These are phyloP conservation scores for Tholera decimalis DNA, from an alignment of 2,888 invertebrate genomes.

Conservation along the genomic window DNA sequence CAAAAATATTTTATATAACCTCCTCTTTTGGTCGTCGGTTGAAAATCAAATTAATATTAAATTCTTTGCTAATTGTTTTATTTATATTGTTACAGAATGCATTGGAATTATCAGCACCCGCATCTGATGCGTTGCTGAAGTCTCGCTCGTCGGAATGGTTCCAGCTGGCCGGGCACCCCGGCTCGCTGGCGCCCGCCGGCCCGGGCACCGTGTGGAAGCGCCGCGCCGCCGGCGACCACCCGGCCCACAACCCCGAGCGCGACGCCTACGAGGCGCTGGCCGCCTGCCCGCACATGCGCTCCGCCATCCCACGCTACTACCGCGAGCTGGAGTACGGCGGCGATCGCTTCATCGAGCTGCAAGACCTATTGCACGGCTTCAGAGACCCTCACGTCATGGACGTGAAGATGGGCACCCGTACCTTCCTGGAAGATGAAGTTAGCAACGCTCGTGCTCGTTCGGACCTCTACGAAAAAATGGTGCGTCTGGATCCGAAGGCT, in stretches of 20 bases:
- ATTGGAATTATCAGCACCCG: conserved; percentile 97
- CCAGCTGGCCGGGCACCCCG: conserved; percentile 98
- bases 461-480: conserved; percentile 99
- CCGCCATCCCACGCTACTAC: conserved; percentile 96
- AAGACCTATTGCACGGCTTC: conserved; percentile 98
- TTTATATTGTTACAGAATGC: conserved; percentile 94
- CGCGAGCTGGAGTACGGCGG: conserved; percentile 95
- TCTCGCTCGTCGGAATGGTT: conserved; percentile 95
- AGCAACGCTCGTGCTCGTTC: conserved; percentile 95
- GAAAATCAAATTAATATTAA: neutral
- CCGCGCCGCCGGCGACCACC: conserved; percentile 93
- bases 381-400: conserved; percentile 98
- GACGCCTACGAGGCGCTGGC: conserved; percentile 95
- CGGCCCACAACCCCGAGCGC: conserved; percentile 94
- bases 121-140: conserved; percentile 96
- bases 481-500: conserved; percentile 96
- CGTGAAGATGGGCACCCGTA: conserved; percentile 99
- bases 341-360: conserved; percentile 98
- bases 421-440: conserved; percentile 98
- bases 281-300: conserved; percentile 93
- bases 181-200: conserved; percentile 97
- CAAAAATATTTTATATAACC: neutral
- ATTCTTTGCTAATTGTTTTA: conserved; percentile 43
- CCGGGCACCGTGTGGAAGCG: conserved; percentile 98
- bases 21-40: no score